A percentile compares a stretch with the other conserved stretches of the same genome.
Evolutionary conservation across 2,797 vertebrate species (phyloP).

Genomic region (Heteromormyrus szaboi): DNA sequence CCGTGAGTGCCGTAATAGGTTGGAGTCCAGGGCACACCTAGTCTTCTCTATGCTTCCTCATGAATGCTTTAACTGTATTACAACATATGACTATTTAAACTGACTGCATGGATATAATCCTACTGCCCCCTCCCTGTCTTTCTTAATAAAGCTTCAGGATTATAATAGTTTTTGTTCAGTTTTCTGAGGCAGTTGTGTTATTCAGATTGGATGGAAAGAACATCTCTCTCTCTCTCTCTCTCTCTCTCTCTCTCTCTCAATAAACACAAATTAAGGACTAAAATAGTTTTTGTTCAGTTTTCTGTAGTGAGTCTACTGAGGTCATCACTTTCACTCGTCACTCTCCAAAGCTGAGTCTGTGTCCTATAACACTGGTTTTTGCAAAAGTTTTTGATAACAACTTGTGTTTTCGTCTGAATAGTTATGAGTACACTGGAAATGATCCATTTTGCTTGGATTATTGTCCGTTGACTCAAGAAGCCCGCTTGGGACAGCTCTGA

Average conservation of each 20-base stretch:
- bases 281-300: neutral
- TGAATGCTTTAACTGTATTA: neutral
- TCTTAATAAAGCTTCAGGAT: neutral
- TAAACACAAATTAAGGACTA: neutral
- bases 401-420: neutral
- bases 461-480: conserved; percentile 9
- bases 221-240: neutral
- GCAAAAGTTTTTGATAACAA: neutral
- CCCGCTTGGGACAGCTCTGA: neutral
- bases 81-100: neutral
- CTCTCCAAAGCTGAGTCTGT: neutral
- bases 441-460: neutral
- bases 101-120: neutral
- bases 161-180: neutral
- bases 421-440: neutral
- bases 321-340: neutral
- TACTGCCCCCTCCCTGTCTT: neutral
- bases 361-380: neutral
- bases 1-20: neutral
- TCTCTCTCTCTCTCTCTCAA: neutral
- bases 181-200: neutral
- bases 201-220: neutral
- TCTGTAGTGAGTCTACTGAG: neutral
- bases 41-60: neutral
- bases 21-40: neutral